These are phyloP conservation scores for Ophraella communa DNA, from an alignment of 2,888 invertebrate species.

Conservation along the genomic window DNA sequence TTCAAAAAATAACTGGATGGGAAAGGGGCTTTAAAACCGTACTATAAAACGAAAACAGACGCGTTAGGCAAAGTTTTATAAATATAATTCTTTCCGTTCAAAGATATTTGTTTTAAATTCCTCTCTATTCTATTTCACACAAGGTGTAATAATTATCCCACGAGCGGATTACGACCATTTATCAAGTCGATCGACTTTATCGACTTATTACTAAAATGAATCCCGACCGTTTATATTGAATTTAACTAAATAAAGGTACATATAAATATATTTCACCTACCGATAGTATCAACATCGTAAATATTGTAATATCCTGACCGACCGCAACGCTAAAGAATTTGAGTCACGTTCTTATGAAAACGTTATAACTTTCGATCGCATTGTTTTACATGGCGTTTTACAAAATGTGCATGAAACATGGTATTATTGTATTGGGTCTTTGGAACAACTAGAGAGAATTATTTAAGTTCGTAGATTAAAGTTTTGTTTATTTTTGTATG, in stretches of 20 bases:
- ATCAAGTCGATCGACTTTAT: too few species aligned
- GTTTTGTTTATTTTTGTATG: constrained; percentile 1
- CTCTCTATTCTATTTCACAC: too few species aligned
- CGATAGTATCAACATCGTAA: constrained; percentile 28
- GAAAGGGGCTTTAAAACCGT: too few species aligned
- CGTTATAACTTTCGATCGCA: constrained; percentile 52
- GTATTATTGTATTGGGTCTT: constrained; percentile 23
- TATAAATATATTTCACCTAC: constrained; percentile 14
- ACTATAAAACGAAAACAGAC: too few species aligned
- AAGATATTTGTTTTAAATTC: too few species aligned
- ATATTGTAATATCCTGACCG: constrained; percentile 44
- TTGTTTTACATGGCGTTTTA: constrained; percentile 54
- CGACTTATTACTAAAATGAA: constrained; percentile 5
- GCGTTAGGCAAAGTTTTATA: too few species aligned
- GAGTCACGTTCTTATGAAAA: constrained; percentile 54
- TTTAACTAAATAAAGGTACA: constrained; percentile 10
- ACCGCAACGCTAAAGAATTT: constrained; percentile 49
- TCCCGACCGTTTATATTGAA: constrained; percentile 1
- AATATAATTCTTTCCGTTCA: too few species aligned
- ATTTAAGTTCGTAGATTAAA: constrained; percentile 26
- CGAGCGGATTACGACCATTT: too few species aligned
- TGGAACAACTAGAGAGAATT: constrained; percentile 24
- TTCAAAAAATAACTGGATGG: too few species aligned
- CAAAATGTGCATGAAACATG: constrained; percentile 43
- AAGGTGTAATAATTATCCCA: too few species aligned